A percentile compares a stretch with the other conserved stretches of the same genome.
Conservation (phyloP, 2,888 invertebrate genomes). For the Drosophila lutescens region DNA sequence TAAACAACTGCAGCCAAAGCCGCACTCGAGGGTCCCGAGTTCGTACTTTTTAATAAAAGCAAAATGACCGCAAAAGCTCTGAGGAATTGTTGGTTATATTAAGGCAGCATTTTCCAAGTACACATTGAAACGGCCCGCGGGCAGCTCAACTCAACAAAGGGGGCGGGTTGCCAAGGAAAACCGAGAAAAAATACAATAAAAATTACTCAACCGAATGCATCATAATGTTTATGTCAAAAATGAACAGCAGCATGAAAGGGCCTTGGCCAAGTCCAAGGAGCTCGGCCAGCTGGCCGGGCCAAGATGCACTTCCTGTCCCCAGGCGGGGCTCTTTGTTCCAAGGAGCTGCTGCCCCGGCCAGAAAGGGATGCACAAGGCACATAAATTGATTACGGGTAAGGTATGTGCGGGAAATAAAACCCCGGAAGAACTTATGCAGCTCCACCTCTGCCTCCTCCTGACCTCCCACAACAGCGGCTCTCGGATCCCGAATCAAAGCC, state of each 20-base stretch:
- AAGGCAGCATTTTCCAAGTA: constrained; percentile 50
- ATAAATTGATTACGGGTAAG: constrained; percentile 72
- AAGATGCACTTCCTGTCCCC: constrained; percentile 45
- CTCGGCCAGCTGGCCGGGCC: constrained; percentile 20
- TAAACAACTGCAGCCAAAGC: constrained; percentile 68
- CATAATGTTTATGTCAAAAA: constrained; percentile 78
- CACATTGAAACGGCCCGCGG: constrained; percentile 40
- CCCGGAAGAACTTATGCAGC: not conserved
- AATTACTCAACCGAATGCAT: constrained; percentile 78
- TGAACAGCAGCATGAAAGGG: constrained; percentile 69
- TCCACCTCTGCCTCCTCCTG: too few relatives aligned
- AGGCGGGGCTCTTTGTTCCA: constrained; percentile 61
- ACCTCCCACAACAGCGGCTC: not conserved
- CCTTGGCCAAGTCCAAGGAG: constrained; percentile 34
- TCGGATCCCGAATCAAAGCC: constrained; percentile 7
- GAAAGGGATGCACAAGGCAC: constrained; percentile 49
- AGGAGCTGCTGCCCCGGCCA: constrained; percentile 28
- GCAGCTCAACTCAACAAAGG: constrained; percentile 16
- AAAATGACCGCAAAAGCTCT: constrained; percentile 62
- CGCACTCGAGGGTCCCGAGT: constrained; percentile 13
- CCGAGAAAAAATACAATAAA: constrained; percentile 71
- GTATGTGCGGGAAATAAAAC: constrained; percentile 23
- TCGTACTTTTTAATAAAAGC: constrained; percentile 67
- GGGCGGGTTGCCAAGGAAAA: constrained; percentile 44
- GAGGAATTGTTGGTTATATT: constrained; percentile 58